A percentile compares a stretch with the other conserved stretches of the same genome.
Conservation (phyloP, 2,113 vertebrate genomes). For the Mormyrus iriodes region DNA sequence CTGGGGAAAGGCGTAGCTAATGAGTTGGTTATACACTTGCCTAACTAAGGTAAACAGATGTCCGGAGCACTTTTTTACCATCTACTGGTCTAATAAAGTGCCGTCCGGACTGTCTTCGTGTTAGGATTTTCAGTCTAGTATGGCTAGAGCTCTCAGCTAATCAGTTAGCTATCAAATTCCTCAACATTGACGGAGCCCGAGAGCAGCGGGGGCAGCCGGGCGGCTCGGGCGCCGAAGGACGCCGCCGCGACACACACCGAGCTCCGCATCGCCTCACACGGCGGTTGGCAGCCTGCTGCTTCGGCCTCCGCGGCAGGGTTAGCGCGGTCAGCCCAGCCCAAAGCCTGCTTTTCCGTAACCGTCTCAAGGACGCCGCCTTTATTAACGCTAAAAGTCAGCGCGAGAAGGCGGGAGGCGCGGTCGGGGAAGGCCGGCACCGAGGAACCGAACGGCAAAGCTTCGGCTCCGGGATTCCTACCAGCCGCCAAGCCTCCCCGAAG, state of each 20-base stretch:
- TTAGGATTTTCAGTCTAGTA: background rate
- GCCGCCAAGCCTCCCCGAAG: background rate
- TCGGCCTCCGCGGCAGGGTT: too few relatives aligned
- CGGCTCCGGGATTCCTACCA: too few relatives aligned
- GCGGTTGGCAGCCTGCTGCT: too few relatives aligned
- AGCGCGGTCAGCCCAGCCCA: background rate
- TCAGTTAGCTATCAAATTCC: background rate
- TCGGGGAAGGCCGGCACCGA: background rate
- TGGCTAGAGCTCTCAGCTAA: background rate
- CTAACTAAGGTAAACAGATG: background rate
- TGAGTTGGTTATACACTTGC: background rate
- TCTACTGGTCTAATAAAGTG: background rate
- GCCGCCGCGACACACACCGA: background rate
- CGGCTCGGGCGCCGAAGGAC: background rate
- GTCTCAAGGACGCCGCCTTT: background rate
- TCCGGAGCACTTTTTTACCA: background rate
- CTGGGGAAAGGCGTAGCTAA: background rate
- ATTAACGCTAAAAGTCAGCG: background rate
- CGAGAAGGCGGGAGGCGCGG: background rate
- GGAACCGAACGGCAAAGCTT: too few relatives aligned
- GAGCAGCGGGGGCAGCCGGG: background rate
- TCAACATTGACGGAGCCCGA: background rate
- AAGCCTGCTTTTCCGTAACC: background rate
- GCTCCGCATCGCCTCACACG: background rate
- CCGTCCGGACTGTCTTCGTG: background rate